Conservation (phyloP, 2,888 invertebrate genomes). For the Dascillus cervinus region DNA sequence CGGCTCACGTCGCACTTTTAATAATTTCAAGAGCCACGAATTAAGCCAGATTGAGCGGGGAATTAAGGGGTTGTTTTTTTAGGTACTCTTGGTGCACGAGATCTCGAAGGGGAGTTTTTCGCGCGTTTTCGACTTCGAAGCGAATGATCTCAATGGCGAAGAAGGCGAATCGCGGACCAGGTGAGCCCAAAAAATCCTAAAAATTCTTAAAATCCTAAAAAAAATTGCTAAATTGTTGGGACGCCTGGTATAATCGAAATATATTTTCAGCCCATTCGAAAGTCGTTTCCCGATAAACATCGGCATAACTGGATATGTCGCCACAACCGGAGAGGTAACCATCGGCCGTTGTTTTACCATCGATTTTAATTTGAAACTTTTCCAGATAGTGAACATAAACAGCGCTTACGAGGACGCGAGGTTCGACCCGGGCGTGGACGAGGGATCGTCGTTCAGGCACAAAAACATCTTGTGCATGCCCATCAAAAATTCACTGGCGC, state of each 20-base stretch:
- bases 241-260: too few relatives aligned
- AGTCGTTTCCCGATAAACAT: conserved; percentile 92
- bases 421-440: conserved; percentile 84
- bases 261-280: conserved; percentile 67
- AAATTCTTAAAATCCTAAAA: too few relatives aligned
- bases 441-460: conserved; percentile 75
- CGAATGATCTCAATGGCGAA: conserved; percentile 77
- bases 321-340: conserved; percentile 88
- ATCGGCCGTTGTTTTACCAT: too few relatives aligned
- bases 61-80: background rate
- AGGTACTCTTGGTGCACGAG: conserved; percentile 85
- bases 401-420: conserved; percentile 83
- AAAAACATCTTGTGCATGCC: conserved; percentile 92
- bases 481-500: conserved; percentile 85
- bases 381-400: conserved; percentile 82
- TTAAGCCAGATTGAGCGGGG: too few relatives aligned
- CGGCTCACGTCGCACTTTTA: conserved; percentile 7
- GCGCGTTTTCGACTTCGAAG: conserved; percentile 89
- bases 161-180: conserved; percentile 73
- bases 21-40: too few relatives aligned
- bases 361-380: too few relatives aligned
- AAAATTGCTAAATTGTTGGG: too few relatives aligned
- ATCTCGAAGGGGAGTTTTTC: conserved; percentile 88
- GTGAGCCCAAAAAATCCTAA: conserved; percentile 34
- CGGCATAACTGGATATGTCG: conserved; percentile 91